Conservation (phyloP, 2,113 vertebrate genomes). For the Crotalus helleri region DNA sequence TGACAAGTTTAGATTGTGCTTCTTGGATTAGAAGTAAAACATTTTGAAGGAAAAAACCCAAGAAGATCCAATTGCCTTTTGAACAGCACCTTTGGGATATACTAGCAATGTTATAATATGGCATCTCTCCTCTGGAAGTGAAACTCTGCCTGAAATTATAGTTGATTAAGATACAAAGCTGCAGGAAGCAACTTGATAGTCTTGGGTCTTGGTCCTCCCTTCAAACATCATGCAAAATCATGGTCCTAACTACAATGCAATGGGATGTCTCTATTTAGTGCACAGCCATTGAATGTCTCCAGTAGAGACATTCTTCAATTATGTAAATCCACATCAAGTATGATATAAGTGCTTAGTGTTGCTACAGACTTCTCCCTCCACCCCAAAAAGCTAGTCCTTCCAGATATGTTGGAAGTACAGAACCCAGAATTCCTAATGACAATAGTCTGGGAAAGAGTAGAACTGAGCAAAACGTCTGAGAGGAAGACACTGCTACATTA, state of each 20-base stretch:
- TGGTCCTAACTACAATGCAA: neutral
- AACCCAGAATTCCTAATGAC: neutral
- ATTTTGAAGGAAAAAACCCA: no score
- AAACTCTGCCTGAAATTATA: neutral
- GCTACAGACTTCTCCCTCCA: neutral
- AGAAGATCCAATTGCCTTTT: no score
- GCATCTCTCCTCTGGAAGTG: neutral
- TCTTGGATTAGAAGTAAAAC: no score
- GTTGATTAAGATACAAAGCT: neutral
- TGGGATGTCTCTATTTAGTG: neutral
- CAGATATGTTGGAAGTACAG: neutral
- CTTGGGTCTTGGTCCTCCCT: neutral
- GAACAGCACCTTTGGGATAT: no score
- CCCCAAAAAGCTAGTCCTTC: neutral
- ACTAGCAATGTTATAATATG: neutral
- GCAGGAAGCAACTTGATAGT: neutral
- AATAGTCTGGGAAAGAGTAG: neutral
- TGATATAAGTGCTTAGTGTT: neutral
- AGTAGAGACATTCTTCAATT: neutral
- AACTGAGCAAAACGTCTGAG: neutral
- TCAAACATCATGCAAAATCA: neutral
- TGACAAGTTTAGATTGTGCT: neutral
- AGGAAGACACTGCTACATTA: neutral
- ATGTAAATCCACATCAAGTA: neutral
- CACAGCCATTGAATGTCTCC: neutral